Evolutionary conservation across 2,888 invertebrate species (phyloP).

Genomic region (Atethmia centrago): DNA sequence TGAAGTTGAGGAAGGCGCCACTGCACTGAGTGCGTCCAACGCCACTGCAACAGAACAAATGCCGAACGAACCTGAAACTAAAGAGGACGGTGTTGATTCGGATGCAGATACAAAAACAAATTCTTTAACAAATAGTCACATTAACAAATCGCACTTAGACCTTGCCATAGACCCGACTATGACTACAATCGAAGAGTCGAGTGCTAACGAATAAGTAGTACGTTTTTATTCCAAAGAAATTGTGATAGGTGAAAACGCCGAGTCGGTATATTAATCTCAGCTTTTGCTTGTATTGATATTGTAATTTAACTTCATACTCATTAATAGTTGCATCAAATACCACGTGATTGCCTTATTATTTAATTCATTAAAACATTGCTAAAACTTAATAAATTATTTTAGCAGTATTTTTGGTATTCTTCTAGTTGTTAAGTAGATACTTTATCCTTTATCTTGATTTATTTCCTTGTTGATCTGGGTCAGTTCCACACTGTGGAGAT

Average conservation of each 20-base stretch:
- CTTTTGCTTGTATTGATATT: constrained; percentile 87
- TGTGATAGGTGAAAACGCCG: constrained; percentile 86
- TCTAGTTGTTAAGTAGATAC: constrained; percentile 25
- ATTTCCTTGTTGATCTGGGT: constrained; percentile 5
- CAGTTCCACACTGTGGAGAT: not conserved
- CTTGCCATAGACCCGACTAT: constrained; percentile 65
- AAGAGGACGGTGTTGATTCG: constrained; percentile 67
- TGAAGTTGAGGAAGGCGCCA: constrained; percentile 72
- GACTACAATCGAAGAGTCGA: constrained; percentile 67
- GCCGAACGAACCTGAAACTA: constrained; percentile 67
- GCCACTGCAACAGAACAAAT: constrained; percentile 57
- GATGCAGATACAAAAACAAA: constrained; percentile 66
- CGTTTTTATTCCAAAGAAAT: constrained; percentile 87
- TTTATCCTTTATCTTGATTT: constrained; percentile 11
- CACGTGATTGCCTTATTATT: constrained; percentile 90
- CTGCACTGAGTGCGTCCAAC: constrained; percentile 64
- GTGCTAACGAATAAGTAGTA: constrained; percentile 74
- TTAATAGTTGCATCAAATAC: constrained; percentile 86
- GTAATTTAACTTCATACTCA: constrained; percentile 83
- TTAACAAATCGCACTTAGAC: constrained; percentile 68
- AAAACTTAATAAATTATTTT: constrained; percentile 89
- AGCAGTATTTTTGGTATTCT: constrained; percentile 78
- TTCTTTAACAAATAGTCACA: constrained; percentile 66
- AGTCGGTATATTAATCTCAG: constrained; percentile 86
- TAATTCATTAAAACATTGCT: constrained; percentile 87